Conservation (phyloP, 2,113 vertebrate genomes). For the human region GRCh38 chr2:49797501-49798000, state of each 20-base stretch:
- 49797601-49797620: constrained; percentile 39
- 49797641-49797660: background rate
- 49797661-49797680: background rate
- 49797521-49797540: background rate
- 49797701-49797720: background rate
- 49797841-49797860: background rate
- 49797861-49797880: background rate
- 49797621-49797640: constrained; percentile 2
- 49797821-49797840: background rate
- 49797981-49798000: background rate
- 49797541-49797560: constrained; percentile 58
- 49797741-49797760: background rate
- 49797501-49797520: background rate
- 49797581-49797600: background rate
- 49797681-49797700: background rate
- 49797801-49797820: background rate
- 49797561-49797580: background rate
- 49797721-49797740: background rate
- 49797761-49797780: background rate
- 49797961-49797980: background rate
- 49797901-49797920: background rate
- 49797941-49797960: background rate
- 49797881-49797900: background rate
- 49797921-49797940: background rate
- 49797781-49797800: background rate